Percentiles rank a stretch among this genome's conserved stretches.
These are phyloP conservation scores for Mormyrus hasselquistii DNA, from an alignment of 2,797 vertebrate genomes.

Conservation along the genomic window DNA sequence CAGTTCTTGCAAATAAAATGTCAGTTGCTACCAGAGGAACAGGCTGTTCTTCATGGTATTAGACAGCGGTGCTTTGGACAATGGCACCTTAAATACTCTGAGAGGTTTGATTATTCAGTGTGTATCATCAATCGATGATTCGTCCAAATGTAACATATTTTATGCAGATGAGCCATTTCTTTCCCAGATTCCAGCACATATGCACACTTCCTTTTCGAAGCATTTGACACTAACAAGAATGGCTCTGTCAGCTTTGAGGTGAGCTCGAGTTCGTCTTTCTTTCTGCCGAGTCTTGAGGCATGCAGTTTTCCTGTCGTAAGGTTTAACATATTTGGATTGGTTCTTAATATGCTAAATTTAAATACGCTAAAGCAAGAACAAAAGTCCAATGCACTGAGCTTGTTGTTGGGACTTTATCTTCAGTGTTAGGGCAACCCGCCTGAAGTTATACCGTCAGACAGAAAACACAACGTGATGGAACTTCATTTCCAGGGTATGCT, in stretches of 20 bases:
- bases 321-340: neutral
- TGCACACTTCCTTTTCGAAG: constrained; percentile 93
- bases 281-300: neutral
- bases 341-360: neutral
- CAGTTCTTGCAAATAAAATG: neutral
- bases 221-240: constrained; percentile 85
- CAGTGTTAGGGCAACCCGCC: neutral
- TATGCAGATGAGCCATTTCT: neutral
- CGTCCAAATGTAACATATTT: neutral
- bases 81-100: neutral
- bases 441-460: neutral
- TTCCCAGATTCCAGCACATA: constrained; percentile 87
- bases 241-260: constrained; percentile 92
- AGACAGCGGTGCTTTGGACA: neutral
- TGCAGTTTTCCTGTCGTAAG: neutral
- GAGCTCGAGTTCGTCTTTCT: constrained; percentile 34
- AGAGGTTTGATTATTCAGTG: neutral
- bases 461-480: neutral
- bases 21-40: neutral
- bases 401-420: neutral
- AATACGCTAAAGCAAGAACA: neutral
- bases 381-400: neutral
- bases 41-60: neutral
- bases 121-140: neutral
- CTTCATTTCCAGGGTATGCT: neutral